phyloP scores from a whole-genome alignment of 2,797 vertebrate species.

The Helarctos malayanus region DNA sequence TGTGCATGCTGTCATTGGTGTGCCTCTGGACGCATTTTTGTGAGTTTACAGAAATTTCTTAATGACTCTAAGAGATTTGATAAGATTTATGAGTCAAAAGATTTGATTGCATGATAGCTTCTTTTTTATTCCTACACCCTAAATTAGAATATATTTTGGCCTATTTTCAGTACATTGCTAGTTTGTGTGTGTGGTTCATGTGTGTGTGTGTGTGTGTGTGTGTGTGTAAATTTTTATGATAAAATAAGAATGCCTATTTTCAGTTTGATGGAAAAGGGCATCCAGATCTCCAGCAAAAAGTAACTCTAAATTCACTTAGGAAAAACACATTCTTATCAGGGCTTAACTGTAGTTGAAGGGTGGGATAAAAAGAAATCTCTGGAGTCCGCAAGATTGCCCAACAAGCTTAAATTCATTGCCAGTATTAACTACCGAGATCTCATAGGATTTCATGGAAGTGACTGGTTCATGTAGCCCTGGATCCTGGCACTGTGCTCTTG shows the following conservation, averaged over 20 bases:
- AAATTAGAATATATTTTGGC: constrained; percentile 30
- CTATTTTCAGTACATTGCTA: neutral
- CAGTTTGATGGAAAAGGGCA: constrained; percentile 4
- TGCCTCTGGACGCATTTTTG: neutral
- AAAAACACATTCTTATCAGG: constrained; percentile 8
- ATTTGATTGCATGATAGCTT: neutral
- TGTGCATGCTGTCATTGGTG: neutral
- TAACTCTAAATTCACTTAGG: neutral
- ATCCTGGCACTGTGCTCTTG: neutral
- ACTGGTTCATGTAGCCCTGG: neutral
- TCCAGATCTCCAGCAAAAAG: neutral
- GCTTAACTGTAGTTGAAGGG: neutral
- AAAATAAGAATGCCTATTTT: constrained; percentile 34
- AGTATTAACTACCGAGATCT: neutral
- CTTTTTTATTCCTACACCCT: neutral
- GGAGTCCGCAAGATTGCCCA: neutral
- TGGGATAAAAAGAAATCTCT: neutral
- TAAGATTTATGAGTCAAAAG: constrained; percentile 22
- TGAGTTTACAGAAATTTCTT: neutral
- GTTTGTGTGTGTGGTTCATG: neutral
- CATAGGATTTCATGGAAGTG: neutral
- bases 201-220: neutral
- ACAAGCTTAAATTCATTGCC: neutral
- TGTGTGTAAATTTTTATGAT: neutral
- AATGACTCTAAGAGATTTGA: neutral